Evolutionary conservation across 2,888 invertebrate genomes (phyloP).

Genomic region (Boloria selene): DNA sequence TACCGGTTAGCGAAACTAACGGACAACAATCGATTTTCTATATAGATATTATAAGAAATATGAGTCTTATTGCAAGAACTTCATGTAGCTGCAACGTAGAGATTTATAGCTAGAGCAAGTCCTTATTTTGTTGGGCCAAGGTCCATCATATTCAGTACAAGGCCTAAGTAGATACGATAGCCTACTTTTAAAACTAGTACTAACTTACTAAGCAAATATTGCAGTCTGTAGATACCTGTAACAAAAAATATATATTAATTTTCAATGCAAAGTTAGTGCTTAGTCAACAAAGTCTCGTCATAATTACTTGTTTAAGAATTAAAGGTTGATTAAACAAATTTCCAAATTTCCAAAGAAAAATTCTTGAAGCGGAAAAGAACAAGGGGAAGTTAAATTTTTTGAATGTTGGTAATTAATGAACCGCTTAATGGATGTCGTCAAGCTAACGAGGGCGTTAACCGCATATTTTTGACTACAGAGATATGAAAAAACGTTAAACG

Average conservation of each 20-base stretch:
- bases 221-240: background rate
- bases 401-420: conserved; percentile 21
- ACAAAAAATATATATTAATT: background rate
- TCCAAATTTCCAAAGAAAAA: conserved; percentile 18
- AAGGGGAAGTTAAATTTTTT: conserved; percentile 15
- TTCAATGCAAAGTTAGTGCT: background rate
- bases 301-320: conserved; percentile 11
- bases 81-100: too few species aligned
- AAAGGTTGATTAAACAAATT: conserved; percentile 26
- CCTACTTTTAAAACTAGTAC: too few species aligned
- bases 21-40: too few species aligned
- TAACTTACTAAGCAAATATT: background rate
- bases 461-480: background rate
- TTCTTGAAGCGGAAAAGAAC: conserved; percentile 9
- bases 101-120: too few species aligned
- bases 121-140: too few species aligned
- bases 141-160: too few species aligned
- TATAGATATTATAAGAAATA: too few species aligned
- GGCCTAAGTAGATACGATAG: too few species aligned
- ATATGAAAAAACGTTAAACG: background rate
- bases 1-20: too few species aligned
- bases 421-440: conserved; percentile 20
- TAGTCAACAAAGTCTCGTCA: conserved; percentile 7
- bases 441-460: conserved; percentile 10
- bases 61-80: too few species aligned